Base-by-base conservation (phyloP, 2,113 vertebrate species). In the Toxotes chatareus region DNA sequence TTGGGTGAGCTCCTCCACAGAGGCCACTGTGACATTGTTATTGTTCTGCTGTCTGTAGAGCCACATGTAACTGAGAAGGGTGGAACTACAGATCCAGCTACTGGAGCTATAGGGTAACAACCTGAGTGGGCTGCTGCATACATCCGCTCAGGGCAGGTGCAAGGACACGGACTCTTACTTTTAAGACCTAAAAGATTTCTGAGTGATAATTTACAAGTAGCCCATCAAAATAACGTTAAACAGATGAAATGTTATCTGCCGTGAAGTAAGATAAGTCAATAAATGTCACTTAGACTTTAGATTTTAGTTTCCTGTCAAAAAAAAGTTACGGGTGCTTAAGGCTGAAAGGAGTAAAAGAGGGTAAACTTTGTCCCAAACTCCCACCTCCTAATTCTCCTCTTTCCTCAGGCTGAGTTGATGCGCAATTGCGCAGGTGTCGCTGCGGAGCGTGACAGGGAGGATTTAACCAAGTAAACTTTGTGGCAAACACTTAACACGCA, bases 11-110 rank as follows among this genome's bases (percentile, higher is more conserved):
- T 77, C 67, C 57, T 84, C 44, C 57, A 72, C 51, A 44, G 47
- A 64, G 64, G 60, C 74, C 74, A 75, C 61, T 72, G 74, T 55
- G 34, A 72, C 86, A 84, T 17, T 62, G 79, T 82, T 86, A 76
- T 90, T 91, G 82, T 86, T 51, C 80, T 63, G 36, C 67, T 71
- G 76, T 87, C 82, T 85, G 77, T 17, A 47, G 81, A 61, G 62
- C 70, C 85, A 87, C 77, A 73, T 90, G 90, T 90, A 92, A 92
- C 80, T 82, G 89, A 92, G 92, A 86, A 74, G 85, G 90, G 87
- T 85, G 90, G 85, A 90, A 83, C 80, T 80, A 46, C 77, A 86
- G 67, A 82, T 75, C 47, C 81, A 84, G 87, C 82, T 82, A 86
- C 77, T 60, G 83, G 55, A 86, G 89, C 86, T 82, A 78, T 76